A percentile compares a stretch with the other conserved stretches of the same genome.
These are phyloP conservation scores for Malaclemys terrapin DNA, from an alignment of 2,113 vertebrate genomes.

Conservation along the genomic window DNA sequence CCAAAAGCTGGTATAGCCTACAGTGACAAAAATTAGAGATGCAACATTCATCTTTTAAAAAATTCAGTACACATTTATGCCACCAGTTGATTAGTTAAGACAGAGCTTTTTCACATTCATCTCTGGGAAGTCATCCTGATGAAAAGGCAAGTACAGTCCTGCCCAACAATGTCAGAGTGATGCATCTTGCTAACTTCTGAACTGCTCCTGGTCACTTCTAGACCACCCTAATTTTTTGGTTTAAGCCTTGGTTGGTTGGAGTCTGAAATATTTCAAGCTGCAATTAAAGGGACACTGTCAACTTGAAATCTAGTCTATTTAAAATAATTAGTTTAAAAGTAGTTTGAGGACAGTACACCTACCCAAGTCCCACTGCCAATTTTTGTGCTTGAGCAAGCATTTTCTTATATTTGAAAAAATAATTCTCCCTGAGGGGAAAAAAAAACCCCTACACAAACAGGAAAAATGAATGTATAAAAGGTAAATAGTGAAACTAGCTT, in stretches of 20 bases:
- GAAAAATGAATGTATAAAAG: background rate
- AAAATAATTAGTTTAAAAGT: background rate
- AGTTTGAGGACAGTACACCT: background rate
- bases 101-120: background rate
- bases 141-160: background rate
- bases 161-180: background rate
- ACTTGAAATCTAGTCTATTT: background rate
- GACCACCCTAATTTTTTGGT: background rate
- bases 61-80: conserved; percentile 4
- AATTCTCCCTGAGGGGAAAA: background rate
- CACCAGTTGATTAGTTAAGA: background rate
- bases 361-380: background rate
- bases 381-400: background rate
- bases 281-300: background rate
- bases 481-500: background rate
- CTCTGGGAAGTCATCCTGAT: background rate
- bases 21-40: conserved; percentile 40
- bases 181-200: background rate
- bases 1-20: conserved; percentile 90
- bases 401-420: background rate
- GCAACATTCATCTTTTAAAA: background rate
- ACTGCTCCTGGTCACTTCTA: background rate
- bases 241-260: background rate
- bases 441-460: background rate
- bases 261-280: background rate